Evolutionary conservation across 2,797 vertebrate genomes (phyloP).

Genomic region (Harpagifer antarcticus): DNA sequence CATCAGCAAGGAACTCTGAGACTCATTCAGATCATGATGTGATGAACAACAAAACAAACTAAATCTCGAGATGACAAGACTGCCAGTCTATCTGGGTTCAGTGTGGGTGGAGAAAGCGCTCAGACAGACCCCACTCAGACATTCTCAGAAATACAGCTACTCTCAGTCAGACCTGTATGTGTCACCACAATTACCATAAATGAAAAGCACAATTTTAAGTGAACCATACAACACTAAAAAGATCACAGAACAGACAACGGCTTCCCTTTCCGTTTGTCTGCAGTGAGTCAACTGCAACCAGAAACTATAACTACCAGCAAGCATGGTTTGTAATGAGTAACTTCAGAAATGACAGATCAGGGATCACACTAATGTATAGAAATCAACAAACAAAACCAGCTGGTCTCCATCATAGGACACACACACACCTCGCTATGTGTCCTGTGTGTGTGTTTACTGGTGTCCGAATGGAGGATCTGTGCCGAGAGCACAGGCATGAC

Average conservation of each 20-base stretch:
- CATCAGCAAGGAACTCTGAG: slow-evolving; percentile 36
- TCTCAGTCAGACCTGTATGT: slow-evolving; percentile 19
- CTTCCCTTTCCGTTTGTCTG: slow-evolving; percentile 68
- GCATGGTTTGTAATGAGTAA: not conserved
- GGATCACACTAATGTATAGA: not conserved
- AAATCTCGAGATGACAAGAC: slow-evolving; percentile 17
- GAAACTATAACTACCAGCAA: not conserved
- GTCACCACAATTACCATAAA: slow-evolving; percentile 70
- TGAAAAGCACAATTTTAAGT: slow-evolving; percentile 46
- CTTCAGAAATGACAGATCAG: not conserved
- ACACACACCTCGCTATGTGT: not conserved
- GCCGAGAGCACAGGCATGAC: no score
- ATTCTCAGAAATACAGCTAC: slow-evolving; percentile 58
- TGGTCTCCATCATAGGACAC: slow-evolving; percentile 25
- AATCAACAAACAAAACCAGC: slow-evolving; percentile 29
- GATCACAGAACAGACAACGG: slow-evolving; percentile 62
- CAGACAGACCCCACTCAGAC: slow-evolving; percentile 21
- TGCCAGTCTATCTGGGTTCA: not conserved
- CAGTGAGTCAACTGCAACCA: slow-evolving; percentile 46
- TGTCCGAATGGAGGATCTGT: not conserved
- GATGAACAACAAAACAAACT: slow-evolving; percentile 10
- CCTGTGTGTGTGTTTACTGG: not conserved
- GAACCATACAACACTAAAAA: slow-evolving; percentile 29
- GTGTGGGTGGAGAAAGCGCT: slow-evolving; percentile 32
- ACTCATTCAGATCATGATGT: not conserved